Evolutionary conservation across 2,888 invertebrate species (phyloP).

Genomic region (Adelognathus sp.): DNA sequence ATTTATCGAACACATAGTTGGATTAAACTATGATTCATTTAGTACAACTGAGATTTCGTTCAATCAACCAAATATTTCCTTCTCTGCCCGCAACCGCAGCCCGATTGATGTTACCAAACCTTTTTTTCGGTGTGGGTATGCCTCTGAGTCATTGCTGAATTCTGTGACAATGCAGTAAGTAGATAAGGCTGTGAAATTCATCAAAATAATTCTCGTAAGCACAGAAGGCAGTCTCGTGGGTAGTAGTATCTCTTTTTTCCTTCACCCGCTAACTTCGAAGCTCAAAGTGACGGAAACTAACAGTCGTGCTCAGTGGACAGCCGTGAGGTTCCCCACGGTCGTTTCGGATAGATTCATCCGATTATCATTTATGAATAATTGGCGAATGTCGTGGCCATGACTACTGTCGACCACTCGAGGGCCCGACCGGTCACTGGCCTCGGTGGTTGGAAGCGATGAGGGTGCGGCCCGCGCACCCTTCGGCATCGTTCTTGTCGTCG

Average conservation of each 20-base stretch:
- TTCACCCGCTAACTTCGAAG: background rate
- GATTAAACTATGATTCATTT: no score
- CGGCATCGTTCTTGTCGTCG: constrained; percentile 31
- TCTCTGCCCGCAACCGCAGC: no score
- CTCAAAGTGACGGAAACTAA: background rate
- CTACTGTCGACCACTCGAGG: background rate
- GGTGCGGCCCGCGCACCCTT: constrained; percentile 33
- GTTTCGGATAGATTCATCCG: background rate
- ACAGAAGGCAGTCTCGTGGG: background rate
- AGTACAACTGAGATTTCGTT: no score
- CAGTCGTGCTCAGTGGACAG: background rate
- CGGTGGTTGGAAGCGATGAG: background rate
- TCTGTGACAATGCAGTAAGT: background rate
- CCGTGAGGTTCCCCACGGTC: background rate
- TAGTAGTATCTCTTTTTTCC: background rate
- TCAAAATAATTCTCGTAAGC: background rate
- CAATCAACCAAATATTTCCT: no score
- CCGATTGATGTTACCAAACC: no score
- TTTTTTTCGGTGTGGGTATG: no score
- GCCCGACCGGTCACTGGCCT: background rate
- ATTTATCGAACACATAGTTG: no score
- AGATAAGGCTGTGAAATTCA: background rate
- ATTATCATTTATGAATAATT: constrained; percentile 35
- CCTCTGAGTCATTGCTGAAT: background rate
- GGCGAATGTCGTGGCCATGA: background rate